Base-by-base conservation (phyloP, 2,888 invertebrate genomes). In the Xanthorhoe designata region DNA sequence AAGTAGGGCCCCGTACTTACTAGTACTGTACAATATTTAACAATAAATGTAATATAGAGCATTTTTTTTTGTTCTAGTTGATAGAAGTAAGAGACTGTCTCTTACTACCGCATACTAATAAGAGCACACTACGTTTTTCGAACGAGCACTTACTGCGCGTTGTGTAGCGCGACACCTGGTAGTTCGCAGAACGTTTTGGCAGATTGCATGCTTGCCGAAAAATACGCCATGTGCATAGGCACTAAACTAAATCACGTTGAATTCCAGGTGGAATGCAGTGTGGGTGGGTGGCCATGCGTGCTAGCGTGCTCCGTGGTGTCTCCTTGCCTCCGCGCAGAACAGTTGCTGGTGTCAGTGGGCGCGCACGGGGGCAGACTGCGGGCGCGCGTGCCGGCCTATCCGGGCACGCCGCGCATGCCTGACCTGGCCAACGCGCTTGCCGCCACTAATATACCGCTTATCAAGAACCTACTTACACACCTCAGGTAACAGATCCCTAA, bases 341-440 rank as follows among this genome's bases (percentile, higher is more conserved):
- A 98, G 86, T 94, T 99, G 72, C 94, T 98, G 66, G 96, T 99
- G 66, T 97, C 98, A 29, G 98, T 99, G 58, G 98, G 99, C 86
- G 98, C 98, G 38, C 98, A 98, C 88, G 98, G 98, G 7, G 99
- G 99, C 0, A 96, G 97, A 90, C 94, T 98, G 77, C 96, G 98
- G 72, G 97, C 98, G 75, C 98, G 98, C 80, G 97, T 99, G 52
- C 98, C 98, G 9, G 98, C 98, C 81, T 98, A 98, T 89, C 96
- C 97, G 74, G 94, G 94, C 72, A 96, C 97, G 65, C 96, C 97
- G 35, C 94, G 96, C 71, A 96, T 97, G 78, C 94, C 95, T 2
- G 98, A 98, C 67, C 94, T 99, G 66, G 98, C 98, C 75, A 94
- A 95, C 53, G 96, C 97, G 50, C 94, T 99, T 54, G 85, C 88